Evolutionary conservation across 2,888 invertebrate species (phyloP).

Genomic region (Thalpophila matura): DNA sequence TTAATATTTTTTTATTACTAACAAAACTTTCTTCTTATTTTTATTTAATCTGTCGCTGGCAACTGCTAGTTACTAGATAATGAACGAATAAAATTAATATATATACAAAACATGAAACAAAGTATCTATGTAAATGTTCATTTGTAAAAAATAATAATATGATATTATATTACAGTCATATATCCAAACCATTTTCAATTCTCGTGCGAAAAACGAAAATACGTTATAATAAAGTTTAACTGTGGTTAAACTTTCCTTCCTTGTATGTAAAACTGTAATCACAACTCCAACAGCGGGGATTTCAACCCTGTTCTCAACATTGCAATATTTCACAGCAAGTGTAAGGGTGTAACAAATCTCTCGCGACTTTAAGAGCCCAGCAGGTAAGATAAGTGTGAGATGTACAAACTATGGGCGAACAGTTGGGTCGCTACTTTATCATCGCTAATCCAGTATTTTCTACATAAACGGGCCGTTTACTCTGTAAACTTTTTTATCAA

Average conservation of each 20-base stretch:
- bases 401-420: slow-evolving; percentile 45
- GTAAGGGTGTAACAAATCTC: slow-evolving; percentile 57
- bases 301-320: slow-evolving; percentile 48
- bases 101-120: too few relatives aligned
- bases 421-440: slow-evolving; percentile 45
- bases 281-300: slow-evolving; percentile 36
- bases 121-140: too few relatives aligned
- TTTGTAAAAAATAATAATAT: too few relatives aligned
- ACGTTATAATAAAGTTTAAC: background rate
- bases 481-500: slow-evolving; percentile 4
- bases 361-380: slow-evolving; percentile 55
- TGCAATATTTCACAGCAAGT: slow-evolving; percentile 56
- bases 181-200: background rate
- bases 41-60: background rate
- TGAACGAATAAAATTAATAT: background rate
- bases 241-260: slow-evolving; percentile 7
- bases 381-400: slow-evolving; percentile 54
- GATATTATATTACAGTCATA: background rate
- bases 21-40: background rate
- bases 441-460: slow-evolving; percentile 48
- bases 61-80: background rate
- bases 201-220: background rate
- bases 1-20: background rate
- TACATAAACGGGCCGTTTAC: slow-evolving; percentile 14
- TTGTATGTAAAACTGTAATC: slow-evolving; percentile 53